These are phyloP conservation scores for Climacteris rufus DNA, from an alignment of 2,113 vertebrate species.

Conservation along the genomic window DNA sequence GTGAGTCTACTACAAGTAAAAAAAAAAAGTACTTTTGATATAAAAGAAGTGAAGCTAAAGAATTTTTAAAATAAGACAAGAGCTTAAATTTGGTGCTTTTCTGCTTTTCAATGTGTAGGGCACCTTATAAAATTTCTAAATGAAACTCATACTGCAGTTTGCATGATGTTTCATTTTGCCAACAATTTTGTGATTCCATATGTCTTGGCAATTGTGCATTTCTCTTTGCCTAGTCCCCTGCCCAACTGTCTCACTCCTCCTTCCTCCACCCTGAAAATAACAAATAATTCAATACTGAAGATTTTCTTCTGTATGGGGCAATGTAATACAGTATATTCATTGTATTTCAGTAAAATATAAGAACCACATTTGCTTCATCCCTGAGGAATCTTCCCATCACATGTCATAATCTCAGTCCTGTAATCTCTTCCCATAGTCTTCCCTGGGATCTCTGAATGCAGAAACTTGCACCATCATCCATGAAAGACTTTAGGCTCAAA, in stretches of 20 bases:
- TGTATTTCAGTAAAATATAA: background rate
- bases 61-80: background rate
- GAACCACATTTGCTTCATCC: background rate
- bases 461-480: background rate
- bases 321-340: background rate
- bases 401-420: background rate
- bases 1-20: background rate
- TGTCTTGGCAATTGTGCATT: slow-evolving; percentile 2
- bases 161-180: background rate
- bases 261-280: background rate
- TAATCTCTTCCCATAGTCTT: background rate
- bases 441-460: background rate
- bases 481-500: background rate
- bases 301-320: background rate
- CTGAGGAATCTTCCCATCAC: background rate
- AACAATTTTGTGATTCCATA: background rate
- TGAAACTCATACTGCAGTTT: background rate
- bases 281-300: background rate
- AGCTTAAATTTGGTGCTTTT: background rate
- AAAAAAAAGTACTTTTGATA: background rate
- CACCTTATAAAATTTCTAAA: slow-evolving; percentile 17
- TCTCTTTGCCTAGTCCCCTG: background rate
- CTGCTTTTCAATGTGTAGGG: background rate
- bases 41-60: background rate
- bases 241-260: background rate